Evolutionary conservation across 2,888 invertebrate genomes (phyloP).

Genomic region (Didymodactylos carnosus): DNA sequence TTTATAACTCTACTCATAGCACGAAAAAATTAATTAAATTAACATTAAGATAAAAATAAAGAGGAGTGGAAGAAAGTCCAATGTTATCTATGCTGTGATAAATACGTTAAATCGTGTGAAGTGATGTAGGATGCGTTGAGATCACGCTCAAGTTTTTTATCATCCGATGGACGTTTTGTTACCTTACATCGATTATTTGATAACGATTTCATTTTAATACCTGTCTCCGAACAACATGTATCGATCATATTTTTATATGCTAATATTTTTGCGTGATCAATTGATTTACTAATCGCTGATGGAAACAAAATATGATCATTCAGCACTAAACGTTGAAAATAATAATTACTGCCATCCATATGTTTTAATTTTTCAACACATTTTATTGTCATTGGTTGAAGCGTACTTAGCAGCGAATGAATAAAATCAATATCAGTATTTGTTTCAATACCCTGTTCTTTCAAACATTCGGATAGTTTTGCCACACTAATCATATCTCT

Average conservation of each 20-base stretch:
- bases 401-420: not conserved
- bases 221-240: not conserved
- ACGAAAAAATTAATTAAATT: no score
- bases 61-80: no score
- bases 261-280: not conserved
- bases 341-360: not conserved
- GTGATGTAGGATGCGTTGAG: no score
- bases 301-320: not conserved
- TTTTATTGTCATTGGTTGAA: not conserved
- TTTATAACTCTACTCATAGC: no score
- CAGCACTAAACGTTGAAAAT: not conserved
- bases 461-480: not conserved
- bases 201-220: not conserved
- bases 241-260: not conserved
- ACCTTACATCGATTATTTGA: not conserved
- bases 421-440: not conserved
- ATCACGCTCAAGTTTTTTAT: conserved; percentile 91
- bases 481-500: not conserved
- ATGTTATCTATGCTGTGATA: no score
- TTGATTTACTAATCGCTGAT: not conserved
- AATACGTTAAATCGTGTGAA: no score
- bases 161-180: not conserved
- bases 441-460: not conserved
- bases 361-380: not conserved
- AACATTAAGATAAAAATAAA: no score